These are phyloP conservation scores for Leucoraja erinaceus DNA, from an alignment of 2,113 vertebrate species.

Conservation along the genomic window DNA sequence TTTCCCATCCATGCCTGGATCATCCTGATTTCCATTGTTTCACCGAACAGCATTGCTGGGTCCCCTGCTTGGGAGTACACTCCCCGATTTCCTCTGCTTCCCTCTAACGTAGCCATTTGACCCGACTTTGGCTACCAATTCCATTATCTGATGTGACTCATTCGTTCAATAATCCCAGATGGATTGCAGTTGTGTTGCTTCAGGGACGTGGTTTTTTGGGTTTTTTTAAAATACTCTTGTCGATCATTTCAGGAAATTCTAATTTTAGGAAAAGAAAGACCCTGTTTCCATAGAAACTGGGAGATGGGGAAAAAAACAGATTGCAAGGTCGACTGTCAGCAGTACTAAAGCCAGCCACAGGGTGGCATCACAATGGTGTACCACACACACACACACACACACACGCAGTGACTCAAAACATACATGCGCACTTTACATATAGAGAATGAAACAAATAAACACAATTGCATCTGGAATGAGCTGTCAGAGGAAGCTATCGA, in stretches of 20 bases:
- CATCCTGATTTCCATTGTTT: background rate
- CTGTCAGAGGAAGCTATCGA: no score
- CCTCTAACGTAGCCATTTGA: background rate
- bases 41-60: background rate
- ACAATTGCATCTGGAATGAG: background rate
- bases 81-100: background rate
- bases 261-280: constrained; percentile 7
- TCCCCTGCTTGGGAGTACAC: background rate
- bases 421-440: background rate
- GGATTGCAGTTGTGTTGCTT: background rate
- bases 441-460: no score
- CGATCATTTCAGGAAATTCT: background rate
- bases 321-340: background rate
- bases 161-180: background rate
- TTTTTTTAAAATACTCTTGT: background rate
- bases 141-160: background rate
- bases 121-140: background rate
- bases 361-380: background rate
- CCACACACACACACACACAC: no score
- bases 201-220: no score
- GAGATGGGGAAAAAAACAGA: background rate
- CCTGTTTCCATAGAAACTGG: constrained; percentile 27
- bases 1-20: no score
- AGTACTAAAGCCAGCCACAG: background rate
- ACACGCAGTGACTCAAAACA: no score